Base-by-base conservation (phyloP, 30 jellyfish, hydroid and myxozoan species). In the Pelagia noctiluca region DNA sequence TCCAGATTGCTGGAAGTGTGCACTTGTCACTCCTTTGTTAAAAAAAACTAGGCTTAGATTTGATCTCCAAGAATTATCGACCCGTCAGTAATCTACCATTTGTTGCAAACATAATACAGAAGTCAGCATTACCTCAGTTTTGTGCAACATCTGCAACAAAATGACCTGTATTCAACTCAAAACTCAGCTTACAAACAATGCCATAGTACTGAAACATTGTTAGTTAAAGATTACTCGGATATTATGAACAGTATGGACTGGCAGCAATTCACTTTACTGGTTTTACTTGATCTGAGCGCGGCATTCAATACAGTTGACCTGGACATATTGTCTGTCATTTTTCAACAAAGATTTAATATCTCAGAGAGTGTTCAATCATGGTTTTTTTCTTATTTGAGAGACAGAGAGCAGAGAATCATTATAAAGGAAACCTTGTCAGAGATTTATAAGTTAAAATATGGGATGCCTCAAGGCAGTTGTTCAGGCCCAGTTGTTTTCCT, bases 201-300 rank as follows among this genome's bases (percentile, higher is more conserved):
- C 38, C 75, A 63, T 24, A 24, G 75, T 63, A 63, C 75, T 4
- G 75, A 63, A 24, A 63, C 75, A 5, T 12, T 24, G 12, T 35
- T 63, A 21, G 75, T 24, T 1, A 63, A 24, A 28, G 52, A 42
- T 16, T 36, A 18, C 28, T 31, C 64, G n/a, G 68, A 69, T 4
- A 69, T 69, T 36, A 33, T 69, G 65, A 69, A 35, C n/a, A 35
- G 21, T 24, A 35, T 69, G 68, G 82, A 69, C 46, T n/a, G 46
- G 11, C 64, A 67, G 80, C 37, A 71, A 38, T 68, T 38, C 48
- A 35, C 70, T 37, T 7, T 71, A 25, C 70, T 46, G 21, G 42
- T 37, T 35, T 38, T 71, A 21, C 69, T 71, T 35, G 84, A 71
- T 49, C 68, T 46, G 7, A 67, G 80, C 35, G 80, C 62, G 16